Base-by-base conservation (phyloP, 2,113 vertebrate species). In the Malurus cyaneus region DNA sequence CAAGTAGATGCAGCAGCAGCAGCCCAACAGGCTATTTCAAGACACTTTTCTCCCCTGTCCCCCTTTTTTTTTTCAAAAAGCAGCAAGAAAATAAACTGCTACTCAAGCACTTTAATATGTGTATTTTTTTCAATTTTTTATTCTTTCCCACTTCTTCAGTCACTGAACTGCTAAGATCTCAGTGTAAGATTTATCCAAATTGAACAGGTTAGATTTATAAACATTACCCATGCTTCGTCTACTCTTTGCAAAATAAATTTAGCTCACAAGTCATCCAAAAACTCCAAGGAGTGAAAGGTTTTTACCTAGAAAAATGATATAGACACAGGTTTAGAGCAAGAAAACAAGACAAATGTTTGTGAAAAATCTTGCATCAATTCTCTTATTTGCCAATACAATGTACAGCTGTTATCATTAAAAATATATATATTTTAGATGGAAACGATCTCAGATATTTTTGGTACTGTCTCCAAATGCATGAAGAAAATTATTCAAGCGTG, bases 1-100 rank as follows among this genome's bases (percentile, higher is more conserved):
- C 66, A 88, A 82, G 92, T 15, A 66, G 86, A 91, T 92, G 93
- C 78, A 88, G 62, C 89, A 59, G 70, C 85, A 57, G 84, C 71
- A 96, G 62, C 80, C 93, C 91, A 92, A 83, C 44, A 59, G 57
- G 49, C 77, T 95, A 90, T 96, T 96, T 95, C 90, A 91, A 97
- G 93, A 80, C 41, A 53, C 61, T 36, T 78, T 88, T 76, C 73
- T 79, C 64, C 61, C 47, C 42, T 82, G 47, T 34, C 26, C 60
- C n/a, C 42, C 39, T 39, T 39, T 66, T 69, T 69, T 91, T 61
- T 29, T 77, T 14, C 61, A 80, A 92, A 84, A 36, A 67, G 34
- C 34, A 86, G 24, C 31, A 72, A 25, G 46, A 69, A 91, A 88
- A 67, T 46, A 80, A 94, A 86, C 52, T 52, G 60, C 60, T 78